phyloP scores from a whole-genome alignment of 2,797 vertebrate genomes.

The Brotula barbata region DNA sequence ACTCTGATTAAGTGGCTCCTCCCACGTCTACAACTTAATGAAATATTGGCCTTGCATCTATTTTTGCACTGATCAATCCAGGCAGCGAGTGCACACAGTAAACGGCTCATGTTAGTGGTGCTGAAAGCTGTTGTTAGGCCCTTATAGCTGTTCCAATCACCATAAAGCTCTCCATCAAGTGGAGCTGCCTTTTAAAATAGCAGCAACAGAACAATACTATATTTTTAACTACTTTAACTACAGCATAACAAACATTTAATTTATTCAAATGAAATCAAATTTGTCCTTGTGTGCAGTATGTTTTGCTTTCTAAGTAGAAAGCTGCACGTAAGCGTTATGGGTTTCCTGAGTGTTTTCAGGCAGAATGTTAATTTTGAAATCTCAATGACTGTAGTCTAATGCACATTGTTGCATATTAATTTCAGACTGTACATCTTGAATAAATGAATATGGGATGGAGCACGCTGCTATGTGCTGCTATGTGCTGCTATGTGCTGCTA shows the following conservation, averaged over 20 bases:
- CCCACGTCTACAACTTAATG: conserved; percentile 34
- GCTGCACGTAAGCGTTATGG: neutral
- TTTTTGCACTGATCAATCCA: conserved; percentile 12
- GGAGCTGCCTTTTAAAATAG: neutral
- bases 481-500: no score
- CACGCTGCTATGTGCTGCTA: no score
- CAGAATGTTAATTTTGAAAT: conserved; percentile 6
- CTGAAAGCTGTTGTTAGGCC: conserved; percentile 4
- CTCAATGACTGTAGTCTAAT: no score
- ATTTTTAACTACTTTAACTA: neutral
- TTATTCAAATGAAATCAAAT: neutral
- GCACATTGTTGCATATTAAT: no score
- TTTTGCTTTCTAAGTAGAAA: neutral
- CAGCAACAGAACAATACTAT: neutral
- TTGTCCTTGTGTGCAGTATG: neutral
- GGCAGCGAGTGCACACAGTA: neutral
- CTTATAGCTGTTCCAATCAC: conserved; percentile 19
- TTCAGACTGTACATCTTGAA: conserved; percentile 1
- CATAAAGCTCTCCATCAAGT: conserved; percentile 13
- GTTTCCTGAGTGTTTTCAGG: conserved; percentile 19
- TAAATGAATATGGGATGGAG: neutral
- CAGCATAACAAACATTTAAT: neutral
- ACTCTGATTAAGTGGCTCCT: conserved; percentile 43
- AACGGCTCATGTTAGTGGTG: neutral
- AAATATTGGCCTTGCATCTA: conserved; percentile 16